Conservation (phyloP, 2,797 vertebrate genomes). For the Chelonia mydas region DNA sequence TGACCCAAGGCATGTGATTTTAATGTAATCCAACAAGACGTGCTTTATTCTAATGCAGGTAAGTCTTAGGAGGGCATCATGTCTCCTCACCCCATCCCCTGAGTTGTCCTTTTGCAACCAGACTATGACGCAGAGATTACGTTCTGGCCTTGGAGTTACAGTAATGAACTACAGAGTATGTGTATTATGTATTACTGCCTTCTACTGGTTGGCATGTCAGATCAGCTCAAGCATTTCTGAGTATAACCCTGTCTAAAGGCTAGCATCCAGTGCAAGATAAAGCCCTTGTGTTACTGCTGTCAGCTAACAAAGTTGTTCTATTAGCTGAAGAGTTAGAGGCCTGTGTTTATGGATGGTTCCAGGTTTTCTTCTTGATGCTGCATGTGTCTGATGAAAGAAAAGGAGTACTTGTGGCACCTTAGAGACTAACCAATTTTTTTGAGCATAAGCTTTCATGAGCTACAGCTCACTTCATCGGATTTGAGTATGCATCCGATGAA, state of each 20-base stretch:
- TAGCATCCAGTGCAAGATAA: background rate
- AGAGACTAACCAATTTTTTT: too few relatives aligned
- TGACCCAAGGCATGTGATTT: background rate
- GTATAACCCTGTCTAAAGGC: background rate
- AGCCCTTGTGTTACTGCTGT: background rate
- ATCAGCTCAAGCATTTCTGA: background rate
- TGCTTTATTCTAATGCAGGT: background rate
- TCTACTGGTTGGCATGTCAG: background rate
- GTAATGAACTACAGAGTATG: background rate
- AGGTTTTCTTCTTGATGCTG: conserved; percentile 15
- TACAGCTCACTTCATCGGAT: too few relatives aligned
- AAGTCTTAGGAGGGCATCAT: background rate
- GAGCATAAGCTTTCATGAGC: too few relatives aligned
- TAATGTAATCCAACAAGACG: background rate
- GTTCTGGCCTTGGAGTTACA: background rate
- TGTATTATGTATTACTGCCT: background rate
- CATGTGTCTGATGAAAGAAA: background rate
- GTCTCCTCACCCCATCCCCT: background rate
- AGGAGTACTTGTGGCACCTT: too few relatives aligned
- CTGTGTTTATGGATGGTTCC: conserved; percentile 7
- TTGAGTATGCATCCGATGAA: too few relatives aligned
- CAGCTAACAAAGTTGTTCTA: background rate
- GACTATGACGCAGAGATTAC: background rate
- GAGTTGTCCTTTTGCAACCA: background rate
- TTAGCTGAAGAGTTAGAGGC: background rate